Base-by-base conservation (phyloP, 2,888 invertebrate genomes). In the Epirrhoe tristata region DNA sequence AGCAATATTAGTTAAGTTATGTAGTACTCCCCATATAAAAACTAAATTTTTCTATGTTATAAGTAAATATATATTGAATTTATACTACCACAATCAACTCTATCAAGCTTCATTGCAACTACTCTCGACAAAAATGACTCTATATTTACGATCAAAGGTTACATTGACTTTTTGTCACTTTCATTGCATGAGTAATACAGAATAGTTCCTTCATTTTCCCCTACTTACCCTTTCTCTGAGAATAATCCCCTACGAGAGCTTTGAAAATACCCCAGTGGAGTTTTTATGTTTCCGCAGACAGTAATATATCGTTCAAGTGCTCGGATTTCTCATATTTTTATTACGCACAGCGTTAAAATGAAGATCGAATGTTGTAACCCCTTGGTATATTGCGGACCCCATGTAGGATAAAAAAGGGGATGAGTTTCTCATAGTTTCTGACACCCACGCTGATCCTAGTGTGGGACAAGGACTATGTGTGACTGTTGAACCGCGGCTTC, bases 261-360 rank as follows among this genome's bases (percentile, higher is more conserved):
- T 79, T 74, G 59, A 81, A 80, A 82, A 83, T 84, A 80, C 70
- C 63, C 63, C 53, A 31, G 54, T 74, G 69, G 75, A 64, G 65
- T 86, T 88, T 88, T 91, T 91, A 92, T 90, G 85, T 86, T 85
- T 89, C 90, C 90, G 81, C 78, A 79, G 81, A 80, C 85, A 86
- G 87, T 87, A 86, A 87, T 88, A 87, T 87, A 88, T 86, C 83
- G 85, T 74, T 86, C 85, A 84, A 87, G 85, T 85, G 83, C 78
- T 78, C 81, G 81, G 82, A 82, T 81, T 82, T 79, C 85, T 89
- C 83, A 90, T 90, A 89, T 89, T 91, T 90, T 91, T 91, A 91
- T 89, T 90, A 85, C 88, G 74, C 75, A 77, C 75, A 77, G 81
- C 82, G 81, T 86, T 84, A 88, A 87, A 87, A 87, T 89, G 87